phyloP scores from a whole-genome alignment of 2,888 invertebrate genomes.

The Anorthoa munda region DNA sequence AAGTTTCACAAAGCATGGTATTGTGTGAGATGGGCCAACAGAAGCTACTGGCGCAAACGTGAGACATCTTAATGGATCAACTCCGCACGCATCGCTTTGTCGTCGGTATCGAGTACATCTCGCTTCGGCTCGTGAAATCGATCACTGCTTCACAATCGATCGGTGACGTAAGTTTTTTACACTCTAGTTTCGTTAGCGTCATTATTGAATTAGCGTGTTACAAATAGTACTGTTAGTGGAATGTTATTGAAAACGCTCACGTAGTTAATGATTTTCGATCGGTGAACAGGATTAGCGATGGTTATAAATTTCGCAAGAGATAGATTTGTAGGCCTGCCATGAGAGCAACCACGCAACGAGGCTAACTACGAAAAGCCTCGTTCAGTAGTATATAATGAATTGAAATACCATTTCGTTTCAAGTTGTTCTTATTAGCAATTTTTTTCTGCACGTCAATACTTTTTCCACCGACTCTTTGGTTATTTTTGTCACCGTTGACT shows the following conservation, averaged over 20 bases:
- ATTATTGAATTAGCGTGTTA: slow-evolving; percentile 79
- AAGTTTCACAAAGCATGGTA: slow-evolving; percentile 73
- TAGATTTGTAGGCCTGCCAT: slow-evolving; percentile 34
- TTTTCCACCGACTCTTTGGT: not conserved
- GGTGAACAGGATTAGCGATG: slow-evolving; percentile 26
- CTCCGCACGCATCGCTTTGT: slow-evolving; percentile 69
- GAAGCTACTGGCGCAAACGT: slow-evolving; percentile 72
- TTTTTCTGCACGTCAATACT: not conserved
- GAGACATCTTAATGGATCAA: slow-evolving; percentile 75
- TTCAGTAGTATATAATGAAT: not conserved
- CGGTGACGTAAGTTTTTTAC: slow-evolving; percentile 80
- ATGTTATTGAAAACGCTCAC: slow-evolving; percentile 53
- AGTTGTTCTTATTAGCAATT: not conserved
- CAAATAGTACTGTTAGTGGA: slow-evolving; percentile 75
- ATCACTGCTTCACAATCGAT: slow-evolving; percentile 73
- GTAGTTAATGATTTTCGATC: slow-evolving; percentile 44
- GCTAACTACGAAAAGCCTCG: slow-evolving; percentile 1
- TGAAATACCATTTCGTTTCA: not conserved
- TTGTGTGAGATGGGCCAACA: slow-evolving; percentile 70
- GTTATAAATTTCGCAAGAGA: slow-evolving; percentile 39
- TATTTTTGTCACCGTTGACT: not conserved
- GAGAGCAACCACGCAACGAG: slow-evolving; percentile 9
- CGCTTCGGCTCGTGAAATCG: slow-evolving; percentile 78
- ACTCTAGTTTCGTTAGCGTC: slow-evolving; percentile 73
- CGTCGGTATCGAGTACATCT: slow-evolving; percentile 72